Evolutionary conservation across 2,888 invertebrate species (phyloP), one percentile per base, ranked within the genome.

Genomic region (Norana najaformis): DNA sequence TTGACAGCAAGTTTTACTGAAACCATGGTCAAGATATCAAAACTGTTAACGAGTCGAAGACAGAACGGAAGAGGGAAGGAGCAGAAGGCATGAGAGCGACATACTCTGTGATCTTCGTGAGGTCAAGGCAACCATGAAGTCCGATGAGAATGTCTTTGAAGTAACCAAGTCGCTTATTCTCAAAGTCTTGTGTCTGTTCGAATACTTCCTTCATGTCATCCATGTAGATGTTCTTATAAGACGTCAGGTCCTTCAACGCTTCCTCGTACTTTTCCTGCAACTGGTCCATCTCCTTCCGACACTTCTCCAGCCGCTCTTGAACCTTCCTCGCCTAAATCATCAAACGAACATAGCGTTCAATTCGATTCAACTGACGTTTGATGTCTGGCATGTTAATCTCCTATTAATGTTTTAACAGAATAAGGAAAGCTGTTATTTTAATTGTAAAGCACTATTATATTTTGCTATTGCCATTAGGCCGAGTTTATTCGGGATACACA

Each of bases 191-290:
- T 95, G 99, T 99, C 95, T 98, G 97, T 89, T 95, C 93, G 92
- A 95, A 96, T 90, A 99, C 99, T 90, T 97, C 97, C 85, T 97
- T 97, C 98, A 99, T 99, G 95, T 99, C 99, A 95, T 98, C 99
- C 96, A 99, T 98, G 95, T 99, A 99, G 94, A 98, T 98, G n/a
- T 98, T 97, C 30, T 89, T 90, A 95, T 98, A 98, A 93, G 97
- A 97, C 94, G 98, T 98, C 94, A 99, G 97, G 96, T 99, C 99
- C 92, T 97, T 96, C 89, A 99, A 96, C 0, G 98, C 97, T 91
- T 97, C 96, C 93, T 98, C 98, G 95, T 99, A 99, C 95, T 98
- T 98, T 94, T 98, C 98, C 94, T 97, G 96, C 93, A 97, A 97
- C 94, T 97, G 97, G 93, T 97, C 97, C 30, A 98, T 98, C 94